These are phyloP conservation scores for Triplophysa tibetana DNA, from an alignment of 2,113 vertebrate genomes.

Conservation along the genomic window DNA sequence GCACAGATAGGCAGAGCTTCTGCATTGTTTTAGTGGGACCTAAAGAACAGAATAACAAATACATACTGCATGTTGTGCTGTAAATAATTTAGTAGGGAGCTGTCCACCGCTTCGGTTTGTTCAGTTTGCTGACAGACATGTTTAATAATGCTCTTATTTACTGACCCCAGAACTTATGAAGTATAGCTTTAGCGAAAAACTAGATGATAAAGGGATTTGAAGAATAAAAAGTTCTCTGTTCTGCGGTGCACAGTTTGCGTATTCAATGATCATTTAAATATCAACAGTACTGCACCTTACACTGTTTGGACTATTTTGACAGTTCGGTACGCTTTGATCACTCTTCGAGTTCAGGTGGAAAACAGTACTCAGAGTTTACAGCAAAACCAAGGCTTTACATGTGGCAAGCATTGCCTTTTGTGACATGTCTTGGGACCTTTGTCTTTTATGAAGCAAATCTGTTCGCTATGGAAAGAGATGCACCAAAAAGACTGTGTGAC, in stretches of 20 bases:
- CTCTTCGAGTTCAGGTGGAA: conserved; percentile 11
- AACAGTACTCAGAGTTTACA: conserved; percentile 8
- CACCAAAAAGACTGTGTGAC: conserved; percentile 43
- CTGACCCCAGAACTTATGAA: conserved; percentile 33
- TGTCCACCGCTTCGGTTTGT: conserved; percentile 41
- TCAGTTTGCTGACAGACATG: conserved; percentile 43
- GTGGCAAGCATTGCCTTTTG: neutral
- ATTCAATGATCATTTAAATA: conserved; percentile 3
- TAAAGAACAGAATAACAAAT: conserved; percentile 48
- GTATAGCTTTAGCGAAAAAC: conserved; percentile 7
- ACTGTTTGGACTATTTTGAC: conserved; percentile 16
- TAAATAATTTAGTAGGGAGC: conserved; percentile 55
- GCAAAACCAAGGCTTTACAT: neutral
- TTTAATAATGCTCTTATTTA: conserved; percentile 52
- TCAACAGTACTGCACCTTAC: conserved; percentile 7
- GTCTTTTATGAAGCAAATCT: conserved; percentile 42
- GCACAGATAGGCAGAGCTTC: conserved; percentile 3
- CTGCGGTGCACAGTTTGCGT: conserved; percentile 1
- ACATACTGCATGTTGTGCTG: conserved; percentile 45
- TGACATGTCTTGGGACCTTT: conserved; percentile 3
- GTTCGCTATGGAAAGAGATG: conserved; percentile 24
- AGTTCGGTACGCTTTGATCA: conserved; percentile 29
- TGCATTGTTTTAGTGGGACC: conserved; percentile 40
- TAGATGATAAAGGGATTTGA: conserved; percentile 17
- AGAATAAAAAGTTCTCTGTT: conserved; percentile 31